A percentile compares a stretch with the other conserved stretches of the same genome.
phyloP scores from a whole-genome alignment of 2,113 vertebrate genomes.

The Brachypteracias leptosomus region DNA sequence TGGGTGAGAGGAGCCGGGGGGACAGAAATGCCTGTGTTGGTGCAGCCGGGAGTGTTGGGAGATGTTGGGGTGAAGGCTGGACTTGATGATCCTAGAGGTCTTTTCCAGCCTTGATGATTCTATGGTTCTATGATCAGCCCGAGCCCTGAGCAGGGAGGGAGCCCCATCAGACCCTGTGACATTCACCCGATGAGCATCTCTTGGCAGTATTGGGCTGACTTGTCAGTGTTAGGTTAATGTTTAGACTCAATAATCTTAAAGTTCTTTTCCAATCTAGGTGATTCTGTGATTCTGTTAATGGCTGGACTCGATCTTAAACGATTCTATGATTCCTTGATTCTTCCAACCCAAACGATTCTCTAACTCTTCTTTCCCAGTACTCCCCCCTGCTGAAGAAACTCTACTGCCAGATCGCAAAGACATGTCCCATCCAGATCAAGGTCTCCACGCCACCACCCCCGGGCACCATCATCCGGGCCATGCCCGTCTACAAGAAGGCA shows the following conservation, averaged over 20 bases:
- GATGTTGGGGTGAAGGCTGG: too few species aligned
- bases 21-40: fast-evolving
- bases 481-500: conserved; percentile 98
- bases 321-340: too few species aligned
- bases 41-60: not conserved
- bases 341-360: not conserved
- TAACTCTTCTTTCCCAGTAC: conserved; percentile 76
- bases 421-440: conserved; percentile 97
- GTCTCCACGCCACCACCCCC: conserved; percentile 85
- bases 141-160: not conserved
- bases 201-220: too few species aligned
- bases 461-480: conserved; percentile 90
- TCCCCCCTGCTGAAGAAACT: conserved; percentile 97
- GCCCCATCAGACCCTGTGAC: fast-evolving
- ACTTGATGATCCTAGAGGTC: too few species aligned
- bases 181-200: fast-evolving
- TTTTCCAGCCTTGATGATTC: too few species aligned
- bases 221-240: too few species aligned
- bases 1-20: not conserved
- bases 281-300: not conserved
- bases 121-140: not conserved
- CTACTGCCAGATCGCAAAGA: conserved; percentile 99
- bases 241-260: not conserved
- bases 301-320: not conserved
- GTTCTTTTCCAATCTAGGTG: too few species aligned